Evolutionary conservation across 2,888 invertebrate species (phyloP).

Genomic region (Diarsia rubi): DNA sequence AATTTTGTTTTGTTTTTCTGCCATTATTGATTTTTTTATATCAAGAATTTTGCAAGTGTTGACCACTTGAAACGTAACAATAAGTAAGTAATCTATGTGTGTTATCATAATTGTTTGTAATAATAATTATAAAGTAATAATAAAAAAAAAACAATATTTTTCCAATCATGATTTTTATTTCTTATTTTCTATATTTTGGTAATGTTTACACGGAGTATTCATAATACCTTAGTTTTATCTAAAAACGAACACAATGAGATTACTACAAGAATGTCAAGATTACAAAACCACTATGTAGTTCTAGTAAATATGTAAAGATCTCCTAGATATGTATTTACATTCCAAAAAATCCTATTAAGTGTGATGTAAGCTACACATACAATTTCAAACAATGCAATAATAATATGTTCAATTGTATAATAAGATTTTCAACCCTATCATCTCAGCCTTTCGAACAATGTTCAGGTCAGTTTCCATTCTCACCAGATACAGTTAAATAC

Average conservation of each 20-base stretch:
- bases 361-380: neutral
- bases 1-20: neutral
- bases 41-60: slow-evolving; percentile 9
- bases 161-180: slow-evolving; percentile 35
- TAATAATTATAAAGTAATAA: slow-evolving; percentile 38
- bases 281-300: neutral
- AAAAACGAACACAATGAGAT: neutral
- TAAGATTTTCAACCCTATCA: neutral
- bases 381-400: neutral
- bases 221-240: slow-evolving; percentile 25
- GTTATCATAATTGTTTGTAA: slow-evolving; percentile 32
- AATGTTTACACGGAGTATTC: slow-evolving; percentile 32
- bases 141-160: slow-evolving; percentile 46
- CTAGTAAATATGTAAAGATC: neutral
- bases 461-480: neutral
- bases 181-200: slow-evolving; percentile 19
- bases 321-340: neutral
- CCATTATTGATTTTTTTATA: slow-evolving; percentile 18
- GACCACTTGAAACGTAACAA: slow-evolving; percentile 24
- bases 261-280: slow-evolving; percentile 10
- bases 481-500: neutral
- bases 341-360: neutral
- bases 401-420: neutral
- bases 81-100: slow-evolving; percentile 31
- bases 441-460: neutral